Percentiles rank a stretch among this genome's conserved stretches.
Evolutionary conservation across 2,888 invertebrate genomes (phyloP).

Genomic region (Himalopsyche japonica): DNA sequence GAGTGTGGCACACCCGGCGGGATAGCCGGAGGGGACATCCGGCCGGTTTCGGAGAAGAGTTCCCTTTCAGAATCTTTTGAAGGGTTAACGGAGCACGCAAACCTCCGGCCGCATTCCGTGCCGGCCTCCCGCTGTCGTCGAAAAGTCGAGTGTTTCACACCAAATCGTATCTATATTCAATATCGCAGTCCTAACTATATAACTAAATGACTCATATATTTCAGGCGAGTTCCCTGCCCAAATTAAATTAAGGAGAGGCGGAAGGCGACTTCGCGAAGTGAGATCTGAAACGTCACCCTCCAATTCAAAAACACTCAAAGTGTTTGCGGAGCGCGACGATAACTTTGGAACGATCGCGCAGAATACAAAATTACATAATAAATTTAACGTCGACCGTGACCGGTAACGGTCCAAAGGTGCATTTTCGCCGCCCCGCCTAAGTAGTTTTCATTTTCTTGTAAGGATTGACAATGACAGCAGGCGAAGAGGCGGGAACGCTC

Average conservation of each 20-base stretch:
- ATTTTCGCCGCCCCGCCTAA: constrained; percentile 49
- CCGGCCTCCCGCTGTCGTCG: neutral
- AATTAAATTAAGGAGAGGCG: neutral
- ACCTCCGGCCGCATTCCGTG: constrained; percentile 7
- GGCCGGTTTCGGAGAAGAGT: neutral
- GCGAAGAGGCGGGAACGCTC: constrained; percentile 57
- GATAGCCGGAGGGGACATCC: neutral
- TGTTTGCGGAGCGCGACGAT: neutral
- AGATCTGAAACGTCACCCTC: neutral
- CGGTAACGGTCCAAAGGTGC: neutral
- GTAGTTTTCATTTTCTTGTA: constrained; percentile 92
- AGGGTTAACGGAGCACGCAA: neutral
- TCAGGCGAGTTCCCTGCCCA: neutral
- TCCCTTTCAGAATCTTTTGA: neutral
- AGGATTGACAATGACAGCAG: constrained; percentile 66
- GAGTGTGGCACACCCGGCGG: neutral
- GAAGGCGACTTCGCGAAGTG: neutral
- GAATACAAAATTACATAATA: neutral
- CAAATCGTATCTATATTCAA: neutral
- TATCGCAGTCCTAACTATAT: neutral
- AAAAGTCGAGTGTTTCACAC: neutral
- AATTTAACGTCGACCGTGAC: neutral
- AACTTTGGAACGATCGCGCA: neutral
- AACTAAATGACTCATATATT: neutral
- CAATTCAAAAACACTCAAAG: neutral